phyloP scores from a whole-genome alignment of 2,113 vertebrate species.

The Xiphorhynchus elegans region DNA sequence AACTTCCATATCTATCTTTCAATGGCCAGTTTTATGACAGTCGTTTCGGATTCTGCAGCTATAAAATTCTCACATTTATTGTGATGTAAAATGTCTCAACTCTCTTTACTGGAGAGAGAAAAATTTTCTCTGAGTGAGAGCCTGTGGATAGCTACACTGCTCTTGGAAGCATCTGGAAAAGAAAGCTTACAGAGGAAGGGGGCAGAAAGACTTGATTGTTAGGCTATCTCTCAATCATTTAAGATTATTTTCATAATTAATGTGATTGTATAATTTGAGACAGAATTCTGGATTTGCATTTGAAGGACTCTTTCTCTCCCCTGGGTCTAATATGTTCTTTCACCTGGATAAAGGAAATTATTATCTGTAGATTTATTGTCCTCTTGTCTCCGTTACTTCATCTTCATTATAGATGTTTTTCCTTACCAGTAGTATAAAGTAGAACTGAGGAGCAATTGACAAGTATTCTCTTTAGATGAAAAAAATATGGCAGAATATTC shows the following conservation, averaged over 20 bases:
- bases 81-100: neutral
- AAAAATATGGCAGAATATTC: neutral
- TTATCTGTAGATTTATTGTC: neutral
- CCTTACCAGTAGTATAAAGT: neutral
- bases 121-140: neutral
- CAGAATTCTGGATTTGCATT: neutral
- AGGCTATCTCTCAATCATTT: neutral
- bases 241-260: neutral
- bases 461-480: neutral
- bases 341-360: neutral
- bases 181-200: neutral
- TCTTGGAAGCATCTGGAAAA: neutral
- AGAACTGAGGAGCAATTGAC: neutral
- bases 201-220: neutral
- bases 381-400: neutral
- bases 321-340: neutral
- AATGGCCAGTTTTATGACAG: neutral
- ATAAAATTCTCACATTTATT: neutral
- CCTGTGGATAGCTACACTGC: neutral
- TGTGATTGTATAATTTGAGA: neutral
- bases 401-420: neutral
- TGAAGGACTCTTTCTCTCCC: neutral
- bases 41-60: neutral
- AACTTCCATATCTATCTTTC: neutral
- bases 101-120: neutral